phyloP scores from a whole-genome alignment of 2,797 vertebrate genomes.

The Megaceryle alcyon region DNA sequence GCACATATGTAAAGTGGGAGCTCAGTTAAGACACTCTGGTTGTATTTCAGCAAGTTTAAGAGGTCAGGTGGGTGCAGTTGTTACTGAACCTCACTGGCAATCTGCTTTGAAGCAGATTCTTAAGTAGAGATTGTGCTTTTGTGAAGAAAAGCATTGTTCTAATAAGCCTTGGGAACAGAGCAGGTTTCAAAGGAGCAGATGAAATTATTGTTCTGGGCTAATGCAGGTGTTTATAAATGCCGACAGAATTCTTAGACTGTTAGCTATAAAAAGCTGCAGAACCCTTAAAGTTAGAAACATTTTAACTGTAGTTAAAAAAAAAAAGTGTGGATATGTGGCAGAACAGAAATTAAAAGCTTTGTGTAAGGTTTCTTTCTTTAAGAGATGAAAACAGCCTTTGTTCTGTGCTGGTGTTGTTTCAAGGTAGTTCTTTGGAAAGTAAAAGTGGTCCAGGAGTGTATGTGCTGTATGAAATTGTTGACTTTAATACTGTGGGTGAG shows the following conservation, averaged over 20 bases:
- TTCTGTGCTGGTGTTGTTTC: neutral
- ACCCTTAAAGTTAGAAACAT: neutral
- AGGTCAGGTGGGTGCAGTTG: conserved; percentile 23
- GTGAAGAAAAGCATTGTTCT: conserved; percentile 79
- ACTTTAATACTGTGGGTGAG: neutral
- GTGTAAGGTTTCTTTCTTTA: neutral
- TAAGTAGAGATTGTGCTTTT: conserved; percentile 81
- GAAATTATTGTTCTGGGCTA: conserved; percentile 75
- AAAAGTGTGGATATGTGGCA: neutral
- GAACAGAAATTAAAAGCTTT: neutral
- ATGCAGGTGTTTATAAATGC: conserved; percentile 77
- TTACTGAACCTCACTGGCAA: conserved; percentile 69
- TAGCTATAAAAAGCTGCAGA: conserved; percentile 69
- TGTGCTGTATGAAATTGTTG: neutral
- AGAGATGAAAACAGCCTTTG: neutral
- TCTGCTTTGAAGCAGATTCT: conserved; percentile 82
- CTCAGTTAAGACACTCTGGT: neutral
- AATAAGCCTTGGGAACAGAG: conserved; percentile 73
- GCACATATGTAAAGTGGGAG: neutral
- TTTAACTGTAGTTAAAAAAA: neutral
- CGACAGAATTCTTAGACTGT: conserved; percentile 76
- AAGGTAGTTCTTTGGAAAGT: conserved; percentile 1
- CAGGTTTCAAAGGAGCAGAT: conserved; percentile 77
- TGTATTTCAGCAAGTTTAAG: neutral
- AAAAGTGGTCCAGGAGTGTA: neutral